Evolutionary conservation across 2,888 invertebrate species (phyloP).

Genomic region (Pseudoips prasinana): DNA sequence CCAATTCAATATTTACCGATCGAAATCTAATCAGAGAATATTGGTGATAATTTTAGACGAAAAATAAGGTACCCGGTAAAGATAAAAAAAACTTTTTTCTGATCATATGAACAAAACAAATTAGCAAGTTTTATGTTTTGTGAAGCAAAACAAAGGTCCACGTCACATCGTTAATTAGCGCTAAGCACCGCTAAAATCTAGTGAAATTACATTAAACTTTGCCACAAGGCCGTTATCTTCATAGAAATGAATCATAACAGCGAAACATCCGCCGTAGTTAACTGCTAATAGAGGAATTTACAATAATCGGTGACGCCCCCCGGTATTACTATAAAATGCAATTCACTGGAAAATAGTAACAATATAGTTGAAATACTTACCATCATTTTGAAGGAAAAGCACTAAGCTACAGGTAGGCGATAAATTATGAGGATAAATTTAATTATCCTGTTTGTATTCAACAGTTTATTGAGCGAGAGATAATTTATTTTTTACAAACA

Average conservation of each 20-base stretch:
- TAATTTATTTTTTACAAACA: constrained; percentile 16
- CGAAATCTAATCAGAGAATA: too few species aligned
- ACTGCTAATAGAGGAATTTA: constrained; percentile 12
- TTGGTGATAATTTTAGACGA: too few species aligned
- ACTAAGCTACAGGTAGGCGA: constrained; percentile 2
- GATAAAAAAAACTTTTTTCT: too few species aligned
- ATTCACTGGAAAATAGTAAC: neutral
- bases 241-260: constrained; percentile 14
- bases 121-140: constrained; percentile 14
- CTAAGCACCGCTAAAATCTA: constrained; percentile 4
- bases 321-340: constrained; percentile 16
- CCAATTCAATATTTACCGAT: too few species aligned
- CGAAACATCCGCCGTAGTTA: constrained; percentile 12
- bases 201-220: constrained; percentile 9
- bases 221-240: constrained; percentile 7
- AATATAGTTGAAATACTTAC: constrained; percentile 36
- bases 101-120: constrained; percentile 6
- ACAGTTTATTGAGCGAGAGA: constrained; percentile 11
- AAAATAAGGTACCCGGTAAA: too few species aligned
- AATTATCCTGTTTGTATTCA: constrained; percentile 15
- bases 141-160: constrained; percentile 26
- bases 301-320: constrained; percentile 49
- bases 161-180: constrained; percentile 30
- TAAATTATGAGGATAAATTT: constrained; percentile 1
- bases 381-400: constrained; percentile 50